Percentiles rank a stretch among this genome's conserved stretches.
Evolutionary conservation across 2,797 vertebrate genomes (phyloP).

Genomic region (Scleropages formosus): DNA sequence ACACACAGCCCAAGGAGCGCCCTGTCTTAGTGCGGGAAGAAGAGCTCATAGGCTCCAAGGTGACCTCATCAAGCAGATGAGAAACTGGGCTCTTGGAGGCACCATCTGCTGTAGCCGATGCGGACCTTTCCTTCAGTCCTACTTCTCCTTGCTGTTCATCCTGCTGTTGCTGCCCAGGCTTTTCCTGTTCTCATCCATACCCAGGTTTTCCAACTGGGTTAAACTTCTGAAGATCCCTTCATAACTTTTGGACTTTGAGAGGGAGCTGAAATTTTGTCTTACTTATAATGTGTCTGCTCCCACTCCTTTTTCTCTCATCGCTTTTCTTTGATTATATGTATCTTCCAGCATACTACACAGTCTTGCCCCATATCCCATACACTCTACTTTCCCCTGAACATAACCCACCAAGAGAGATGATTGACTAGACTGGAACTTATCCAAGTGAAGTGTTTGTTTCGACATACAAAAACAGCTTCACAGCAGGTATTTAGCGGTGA

Average conservation of each 20-base stretch:
- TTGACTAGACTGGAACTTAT: too few species aligned
- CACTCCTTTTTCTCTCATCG: too few species aligned
- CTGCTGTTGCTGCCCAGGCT: not conserved
- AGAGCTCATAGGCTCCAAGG: slow-evolving; percentile 72
- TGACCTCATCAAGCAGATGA: too few species aligned
- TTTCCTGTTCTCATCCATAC: not conserved
- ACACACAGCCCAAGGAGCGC: slow-evolving; percentile 70
- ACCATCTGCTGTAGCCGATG: not conserved
- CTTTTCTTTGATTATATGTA: not conserved
- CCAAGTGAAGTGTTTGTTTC: too few species aligned
- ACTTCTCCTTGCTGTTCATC: not conserved
- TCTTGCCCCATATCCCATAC: not conserved
- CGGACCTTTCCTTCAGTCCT: not conserved
- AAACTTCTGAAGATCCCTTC: too few species aligned
- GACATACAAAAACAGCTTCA: too few species aligned
- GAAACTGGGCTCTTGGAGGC: not conserved
- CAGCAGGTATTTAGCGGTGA: too few species aligned
- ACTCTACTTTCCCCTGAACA: not conserved
- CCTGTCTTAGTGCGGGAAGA: slow-evolving; percentile 76
- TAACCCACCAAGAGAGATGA: too few species aligned
- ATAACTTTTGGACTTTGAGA: too few species aligned
- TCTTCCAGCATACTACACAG: not conserved
- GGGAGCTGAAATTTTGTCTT: too few species aligned
- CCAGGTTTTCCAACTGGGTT: not conserved
- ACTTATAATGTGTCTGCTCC: too few species aligned